Evolutionary conservation across 2,113 vertebrate genomes (phyloP).

Genomic region (Delphinus delphis): DNA sequence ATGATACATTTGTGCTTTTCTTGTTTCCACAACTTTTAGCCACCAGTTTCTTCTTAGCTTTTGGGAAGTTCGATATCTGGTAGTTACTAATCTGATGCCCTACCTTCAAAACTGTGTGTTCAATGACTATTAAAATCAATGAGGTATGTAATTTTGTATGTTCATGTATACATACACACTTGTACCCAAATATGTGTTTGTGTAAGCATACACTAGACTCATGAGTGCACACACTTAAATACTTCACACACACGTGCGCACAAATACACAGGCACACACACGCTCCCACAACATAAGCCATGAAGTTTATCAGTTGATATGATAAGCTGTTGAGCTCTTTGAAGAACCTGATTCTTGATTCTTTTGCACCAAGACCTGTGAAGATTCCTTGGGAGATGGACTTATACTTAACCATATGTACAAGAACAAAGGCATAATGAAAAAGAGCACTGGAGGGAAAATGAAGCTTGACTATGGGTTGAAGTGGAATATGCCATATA

Average conservation of each 20-base stretch:
- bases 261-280: neutral
- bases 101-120: neutral
- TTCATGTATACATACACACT: neutral
- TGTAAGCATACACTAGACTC: neutral
- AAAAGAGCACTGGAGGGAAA: neutral
- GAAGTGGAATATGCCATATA: too few relatives aligned
- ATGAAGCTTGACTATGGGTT: neutral
- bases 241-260: fast-evolving
- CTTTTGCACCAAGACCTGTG: neutral
- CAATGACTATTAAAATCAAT: neutral
- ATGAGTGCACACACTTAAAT: neutral
- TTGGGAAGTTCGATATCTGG: neutral
- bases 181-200: neutral
- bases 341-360: neutral
- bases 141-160: neutral
- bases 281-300: neutral
- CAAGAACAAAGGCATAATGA: neutral
- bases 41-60: neutral
- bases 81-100: neutral
- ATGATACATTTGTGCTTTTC: neutral
- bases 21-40: neutral
- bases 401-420: neutral
- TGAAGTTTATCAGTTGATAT: neutral
- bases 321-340: neutral
- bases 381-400: neutral